Percentiles rank a stretch among this genome's conserved stretches.
phyloP scores from a whole-genome alignment of 2,797 vertebrate species.

The Menidia menidia region DNA sequence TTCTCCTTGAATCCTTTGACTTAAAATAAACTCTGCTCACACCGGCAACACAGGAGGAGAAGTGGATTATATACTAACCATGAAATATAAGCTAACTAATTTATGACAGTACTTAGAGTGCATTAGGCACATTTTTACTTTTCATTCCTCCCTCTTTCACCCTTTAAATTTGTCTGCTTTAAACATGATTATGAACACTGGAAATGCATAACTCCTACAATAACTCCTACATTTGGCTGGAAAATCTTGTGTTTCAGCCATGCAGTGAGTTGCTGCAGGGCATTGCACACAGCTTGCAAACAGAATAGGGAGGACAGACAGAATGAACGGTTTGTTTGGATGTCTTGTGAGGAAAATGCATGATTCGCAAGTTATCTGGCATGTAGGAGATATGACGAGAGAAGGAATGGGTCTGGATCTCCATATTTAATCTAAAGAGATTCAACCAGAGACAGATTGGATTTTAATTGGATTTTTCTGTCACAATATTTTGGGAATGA shows the following conservation, averaged over 20 bases:
- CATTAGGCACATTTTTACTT: constrained; percentile 51
- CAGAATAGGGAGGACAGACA: constrained; percentile 36
- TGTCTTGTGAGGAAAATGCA: constrained; percentile 52
- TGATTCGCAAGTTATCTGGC: constrained; percentile 61
- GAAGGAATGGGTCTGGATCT: constrained; percentile 29
- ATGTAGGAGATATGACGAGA: constrained; percentile 33
- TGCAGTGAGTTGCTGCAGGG: constrained; percentile 15
- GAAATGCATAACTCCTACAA: constrained; percentile 40
- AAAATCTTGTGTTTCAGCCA: constrained; percentile 41
- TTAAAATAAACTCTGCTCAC: constrained; percentile 42
- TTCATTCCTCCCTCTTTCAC: constrained; percentile 29
- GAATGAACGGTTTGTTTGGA: constrained; percentile 57
- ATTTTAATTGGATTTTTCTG: constrained; percentile 73
- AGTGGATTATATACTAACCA: constrained; percentile 28
- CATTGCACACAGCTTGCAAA: constrained; percentile 29
- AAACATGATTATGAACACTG: constrained; percentile 48
- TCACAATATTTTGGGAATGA: constrained; percentile 56
- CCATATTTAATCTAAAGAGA: constrained; percentile 58
- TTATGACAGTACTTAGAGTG: constrained; percentile 56
- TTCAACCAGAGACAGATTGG: constrained; percentile 59
- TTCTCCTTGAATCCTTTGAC: constrained; percentile 38
- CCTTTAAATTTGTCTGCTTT: constrained; percentile 53
- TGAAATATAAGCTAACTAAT: constrained; percentile 66
- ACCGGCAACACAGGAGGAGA: constrained; percentile 12
- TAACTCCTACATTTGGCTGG: constrained; percentile 36